A percentile compares a stretch with the other conserved stretches of the same genome.
phyloP scores from a whole-genome alignment of 2,113 vertebrate species.

The Tachysurus vachellii region DNA sequence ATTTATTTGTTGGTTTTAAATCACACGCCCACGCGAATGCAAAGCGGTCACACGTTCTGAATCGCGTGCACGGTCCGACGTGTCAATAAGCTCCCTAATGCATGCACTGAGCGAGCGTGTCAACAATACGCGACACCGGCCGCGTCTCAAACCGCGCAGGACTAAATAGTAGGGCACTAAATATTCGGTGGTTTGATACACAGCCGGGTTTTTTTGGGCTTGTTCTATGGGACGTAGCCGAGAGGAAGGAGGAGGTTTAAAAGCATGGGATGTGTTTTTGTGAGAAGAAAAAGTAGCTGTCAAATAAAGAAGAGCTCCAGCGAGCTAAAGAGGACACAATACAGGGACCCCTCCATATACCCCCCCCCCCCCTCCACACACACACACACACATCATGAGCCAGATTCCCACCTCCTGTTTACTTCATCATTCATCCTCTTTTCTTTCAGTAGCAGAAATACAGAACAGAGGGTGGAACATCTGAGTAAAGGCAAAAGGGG shows the following conservation, averaged over 20 bases:
- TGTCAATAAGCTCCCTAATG: neutral
- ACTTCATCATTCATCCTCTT: slow-evolving; percentile 6
- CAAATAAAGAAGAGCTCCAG: slow-evolving; percentile 66
- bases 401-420: slow-evolving; percentile 43
- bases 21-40: neutral
- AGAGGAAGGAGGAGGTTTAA: slow-evolving; percentile 60
- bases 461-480: neutral
- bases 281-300: slow-evolving; percentile 68
- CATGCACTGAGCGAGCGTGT: neutral
- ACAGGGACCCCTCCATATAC: slow-evolving; percentile 5
- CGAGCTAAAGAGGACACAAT: slow-evolving; percentile 40
- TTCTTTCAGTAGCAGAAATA: neutral
- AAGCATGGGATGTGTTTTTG: slow-evolving; percentile 62
- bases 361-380: neutral
- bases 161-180: neutral
- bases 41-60: neutral
- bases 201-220: neutral
- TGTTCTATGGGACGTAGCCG: neutral
- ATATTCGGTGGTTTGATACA: slow-evolving; percentile 57
- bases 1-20: neutral
- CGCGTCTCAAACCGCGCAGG: neutral
- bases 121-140: neutral
- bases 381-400: neutral
- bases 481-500: neutral
- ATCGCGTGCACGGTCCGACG: neutral